These are phyloP conservation scores for Peromyscus melanophrys DNA, from an alignment of 2,797 vertebrate genomes.

Conservation along the genomic window DNA sequence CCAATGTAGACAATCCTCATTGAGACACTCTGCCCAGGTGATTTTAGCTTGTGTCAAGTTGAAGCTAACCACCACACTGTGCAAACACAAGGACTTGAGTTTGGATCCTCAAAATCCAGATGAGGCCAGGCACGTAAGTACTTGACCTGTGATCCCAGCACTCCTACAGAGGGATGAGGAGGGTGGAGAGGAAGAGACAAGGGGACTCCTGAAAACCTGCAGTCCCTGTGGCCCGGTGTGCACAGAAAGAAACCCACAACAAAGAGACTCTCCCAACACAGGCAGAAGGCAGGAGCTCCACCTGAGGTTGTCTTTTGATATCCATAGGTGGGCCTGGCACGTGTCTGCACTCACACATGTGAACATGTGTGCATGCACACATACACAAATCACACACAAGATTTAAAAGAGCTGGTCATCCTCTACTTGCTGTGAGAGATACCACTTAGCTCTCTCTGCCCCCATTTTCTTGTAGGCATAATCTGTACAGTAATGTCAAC, in stretches of 20 bases:
- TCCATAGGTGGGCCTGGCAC: not conserved
- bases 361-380: not conserved
- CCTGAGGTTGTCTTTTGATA: not conserved
- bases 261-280: not conserved
- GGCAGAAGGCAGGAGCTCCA: not conserved
- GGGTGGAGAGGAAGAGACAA: not conserved
- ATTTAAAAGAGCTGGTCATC: not conserved
- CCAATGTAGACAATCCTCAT: not conserved
- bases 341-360: not conserved
- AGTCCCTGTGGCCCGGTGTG: too few species aligned
- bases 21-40: not conserved
- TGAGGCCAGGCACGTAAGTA: not conserved
- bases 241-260: not conserved
- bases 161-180: not conserved
- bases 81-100: not conserved
- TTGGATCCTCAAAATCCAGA: not conserved
- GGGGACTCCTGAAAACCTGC: not conserved
- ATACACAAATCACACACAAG: not conserved
- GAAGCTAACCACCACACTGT: not conserved
- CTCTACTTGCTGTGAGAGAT: not conserved
- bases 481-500: not conserved
- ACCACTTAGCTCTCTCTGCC: too few species aligned
- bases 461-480: not conserved
- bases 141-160: not conserved
- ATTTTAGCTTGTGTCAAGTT: too few species aligned